phyloP scores from a whole-genome alignment of 92 coral and sea anemone species.

The Epizoanthus stellaris region DNA sequence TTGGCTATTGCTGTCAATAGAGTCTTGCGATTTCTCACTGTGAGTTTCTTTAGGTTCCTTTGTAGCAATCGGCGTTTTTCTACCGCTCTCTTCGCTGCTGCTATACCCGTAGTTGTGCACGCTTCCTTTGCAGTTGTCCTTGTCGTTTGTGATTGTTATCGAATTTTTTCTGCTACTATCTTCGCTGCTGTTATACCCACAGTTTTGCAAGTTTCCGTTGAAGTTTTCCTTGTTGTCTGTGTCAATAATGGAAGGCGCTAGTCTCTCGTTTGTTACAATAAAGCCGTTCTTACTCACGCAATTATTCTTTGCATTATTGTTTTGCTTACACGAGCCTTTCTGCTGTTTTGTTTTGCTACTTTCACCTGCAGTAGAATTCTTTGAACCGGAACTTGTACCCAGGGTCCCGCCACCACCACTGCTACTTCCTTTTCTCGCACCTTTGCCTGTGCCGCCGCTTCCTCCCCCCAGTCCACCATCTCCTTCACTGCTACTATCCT shows the following conservation, averaged over 20 bases:
- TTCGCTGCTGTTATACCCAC: constrained; percentile 19
- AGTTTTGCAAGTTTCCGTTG: constrained; percentile 26
- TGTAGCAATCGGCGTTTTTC: background rate
- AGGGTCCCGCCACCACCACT: constrained; percentile 11
- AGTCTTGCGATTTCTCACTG: background rate
- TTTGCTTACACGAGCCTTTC: constrained; percentile 57
- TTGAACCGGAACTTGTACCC: constrained; percentile 25
- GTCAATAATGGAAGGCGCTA: constrained; percentile 62
- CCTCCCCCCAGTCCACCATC: constrained; percentile 80
- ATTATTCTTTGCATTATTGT: constrained; percentile 60
- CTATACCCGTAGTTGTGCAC: constrained; percentile 23
- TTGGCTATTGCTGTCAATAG: background rate
- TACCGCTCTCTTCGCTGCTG: constrained; percentile 21
- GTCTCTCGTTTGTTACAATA: constrained; percentile 50
- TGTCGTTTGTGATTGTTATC: background rate
- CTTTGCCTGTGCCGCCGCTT: constrained; percentile 52
- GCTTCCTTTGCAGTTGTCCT: constrained; percentile 8
- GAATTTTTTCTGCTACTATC: constrained; percentile 5
- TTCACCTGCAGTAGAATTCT: background rate
- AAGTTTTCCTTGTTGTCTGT: constrained; percentile 86
- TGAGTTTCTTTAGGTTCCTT: constrained; percentile 14
- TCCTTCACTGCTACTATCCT: constrained; percentile 91
- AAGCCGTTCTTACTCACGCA: constrained; percentile 51
- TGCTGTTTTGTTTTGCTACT: constrained; percentile 36
- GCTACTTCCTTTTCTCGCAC: constrained; percentile 30